Evolutionary conservation across 2,797 vertebrate genomes (phyloP), one percentile per base, ranked within the genome.

Genomic region (Discoglossus pictus): DNA sequence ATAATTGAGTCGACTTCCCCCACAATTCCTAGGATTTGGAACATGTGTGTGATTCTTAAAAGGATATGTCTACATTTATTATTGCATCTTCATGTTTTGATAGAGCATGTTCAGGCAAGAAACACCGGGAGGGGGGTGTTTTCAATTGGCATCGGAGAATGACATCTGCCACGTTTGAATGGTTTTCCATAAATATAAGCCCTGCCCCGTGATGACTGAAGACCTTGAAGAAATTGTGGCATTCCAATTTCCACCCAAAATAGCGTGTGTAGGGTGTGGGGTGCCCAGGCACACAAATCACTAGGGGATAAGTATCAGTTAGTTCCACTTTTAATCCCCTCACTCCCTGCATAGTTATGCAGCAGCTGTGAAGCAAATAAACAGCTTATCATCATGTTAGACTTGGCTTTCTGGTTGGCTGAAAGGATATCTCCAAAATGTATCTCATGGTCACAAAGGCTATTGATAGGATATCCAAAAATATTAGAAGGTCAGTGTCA

Each of bases 301-400:
- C 68, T 46, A 46, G 78, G 73, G 80, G 79, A 63, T 74, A 77
- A 78, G 69, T 65, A 73, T 74, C 79, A 77, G 76, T 74, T 72
- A 39, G 47, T 61, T 61, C 23, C 67, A 61, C 78, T 67, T 65
- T 65, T 78, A 74, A 81, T 76, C 63, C 12, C 65, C 61, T 74
- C 47, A 75, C 80, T 78, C 65, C 74, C 74, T 76, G 47, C 63
- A 58, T 21, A 53, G 73, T 53, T 74, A 53, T 73, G 72, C 18
- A 56, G 65, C 74, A 75, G 65, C 76, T 75, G 73, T 1, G 0
- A 70, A 73, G 65, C 58, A 76, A 78, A 80, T 73, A 78, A 70
- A 66, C 64, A 78, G 3, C 2, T 65, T 79, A 76, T 75, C 61
- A 1, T 18, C 10, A 21, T 74, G 67, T 48, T 73, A 52, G 76